These are phyloP conservation scores for Heliconius aoede DNA, from an alignment of 2,888 invertebrate species.

Conservation along the genomic window DNA sequence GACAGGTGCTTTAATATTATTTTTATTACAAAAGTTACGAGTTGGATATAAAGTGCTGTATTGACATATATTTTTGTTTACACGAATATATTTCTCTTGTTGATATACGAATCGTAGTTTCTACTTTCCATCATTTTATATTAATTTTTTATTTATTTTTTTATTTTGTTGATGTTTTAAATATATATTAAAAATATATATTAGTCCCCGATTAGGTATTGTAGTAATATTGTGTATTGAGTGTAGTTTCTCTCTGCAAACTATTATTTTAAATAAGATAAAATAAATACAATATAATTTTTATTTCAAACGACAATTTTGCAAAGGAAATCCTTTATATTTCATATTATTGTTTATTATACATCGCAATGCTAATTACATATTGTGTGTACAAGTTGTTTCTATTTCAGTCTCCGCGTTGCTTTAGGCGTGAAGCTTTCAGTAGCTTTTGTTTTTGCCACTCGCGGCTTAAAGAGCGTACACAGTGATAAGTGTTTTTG, in stretches of 20 bases:
- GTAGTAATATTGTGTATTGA: too few species aligned
- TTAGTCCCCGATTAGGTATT: too few species aligned
- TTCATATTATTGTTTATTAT: neutral
- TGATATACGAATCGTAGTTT: neutral
- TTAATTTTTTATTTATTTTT: too few species aligned
- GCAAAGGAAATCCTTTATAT: neutral
- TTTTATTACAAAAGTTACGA: neutral
- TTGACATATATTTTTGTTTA: neutral
- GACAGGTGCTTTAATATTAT: neutral
- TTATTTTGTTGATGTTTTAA: too few species aligned
- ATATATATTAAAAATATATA: too few species aligned
- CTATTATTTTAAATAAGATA: too few species aligned
- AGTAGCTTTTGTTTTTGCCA: conserved; percentile 1
- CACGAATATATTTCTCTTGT: neutral
- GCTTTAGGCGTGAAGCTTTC: conserved; percentile 17
- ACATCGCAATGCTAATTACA: neutral
- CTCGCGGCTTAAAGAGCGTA: conserved; percentile 7
- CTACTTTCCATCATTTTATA: neutral
- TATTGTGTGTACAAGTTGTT: neutral
- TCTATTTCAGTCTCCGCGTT: neutral
- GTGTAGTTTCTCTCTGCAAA: too few species aligned
- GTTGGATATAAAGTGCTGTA: neutral
- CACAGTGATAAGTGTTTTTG: conserved; percentile 9
- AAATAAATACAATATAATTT: neutral
- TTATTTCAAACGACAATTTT: neutral